Percentiles rank a stretch among this genome's conserved stretches.
These are phyloP conservation scores for Cyrtodaria siliqua DNA, from an alignment of 2,888 invertebrate species.

Conservation along the genomic window DNA sequence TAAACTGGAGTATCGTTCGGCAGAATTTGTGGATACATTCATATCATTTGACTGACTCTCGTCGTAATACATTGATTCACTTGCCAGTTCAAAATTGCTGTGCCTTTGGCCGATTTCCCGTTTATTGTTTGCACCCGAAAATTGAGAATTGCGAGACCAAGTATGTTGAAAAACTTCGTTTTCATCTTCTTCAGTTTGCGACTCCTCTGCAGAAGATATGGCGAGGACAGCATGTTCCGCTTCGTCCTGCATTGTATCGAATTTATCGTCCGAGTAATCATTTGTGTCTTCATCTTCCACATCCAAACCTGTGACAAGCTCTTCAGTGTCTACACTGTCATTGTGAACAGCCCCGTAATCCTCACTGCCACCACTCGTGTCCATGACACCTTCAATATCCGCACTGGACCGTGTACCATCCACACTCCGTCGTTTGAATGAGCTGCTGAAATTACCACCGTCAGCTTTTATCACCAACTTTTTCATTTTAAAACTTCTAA, in stretches of 20 bases:
- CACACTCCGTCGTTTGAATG: slow-evolving; percentile 53
- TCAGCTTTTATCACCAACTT: slow-evolving; percentile 75
- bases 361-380: slow-evolving; percentile 12
- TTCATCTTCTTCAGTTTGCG: slow-evolving; percentile 34
- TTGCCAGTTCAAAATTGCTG: slow-evolving; percentile 50
- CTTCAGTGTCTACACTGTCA: no score
- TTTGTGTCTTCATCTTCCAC: slow-evolving; percentile 47
- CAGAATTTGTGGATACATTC: background rate
- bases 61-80: slow-evolving; percentile 40
- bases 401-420: slow-evolving; percentile 38
- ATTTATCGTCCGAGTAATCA: slow-evolving; percentile 33
- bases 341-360: background rate
- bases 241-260: slow-evolving; percentile 35
- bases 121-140: background rate
- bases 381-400: slow-evolving; percentile 24
- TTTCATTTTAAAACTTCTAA: slow-evolving; percentile 50
- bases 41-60: background rate
- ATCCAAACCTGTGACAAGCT: background rate
- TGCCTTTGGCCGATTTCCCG: background rate
- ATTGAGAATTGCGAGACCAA: background rate
- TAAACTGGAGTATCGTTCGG: slow-evolving; percentile 11
- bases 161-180: slow-evolving; percentile 5
- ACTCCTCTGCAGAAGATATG: slow-evolving; percentile 57
- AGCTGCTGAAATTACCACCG: slow-evolving; percentile 73
- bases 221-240: slow-evolving; percentile 37